Evolutionary conservation across 2,888 invertebrate species (phyloP).

Genomic region (Leptura quadrifasciata): DNA sequence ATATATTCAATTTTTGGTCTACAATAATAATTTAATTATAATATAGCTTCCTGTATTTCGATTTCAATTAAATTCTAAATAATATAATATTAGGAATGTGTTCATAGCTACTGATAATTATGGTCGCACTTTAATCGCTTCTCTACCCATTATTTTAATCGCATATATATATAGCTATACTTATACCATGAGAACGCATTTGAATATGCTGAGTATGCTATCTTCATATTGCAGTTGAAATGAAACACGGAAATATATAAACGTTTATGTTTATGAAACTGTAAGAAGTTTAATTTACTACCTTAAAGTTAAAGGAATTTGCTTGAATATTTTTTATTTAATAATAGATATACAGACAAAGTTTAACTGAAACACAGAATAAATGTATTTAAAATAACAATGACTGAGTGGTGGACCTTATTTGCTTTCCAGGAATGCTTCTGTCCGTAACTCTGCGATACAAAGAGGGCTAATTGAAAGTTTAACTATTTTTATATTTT

Average conservation of each 20-base stretch:
- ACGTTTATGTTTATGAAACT: not conserved
- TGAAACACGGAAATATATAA: not conserved
- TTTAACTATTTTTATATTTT: too few species aligned
- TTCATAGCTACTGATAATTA: slow-evolving; percentile 52
- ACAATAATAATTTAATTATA: slow-evolving; percentile 25
- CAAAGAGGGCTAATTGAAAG: too few species aligned
- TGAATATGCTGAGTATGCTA: not conserved
- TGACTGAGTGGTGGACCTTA: too few species aligned
- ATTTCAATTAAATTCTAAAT: slow-evolving; percentile 49
- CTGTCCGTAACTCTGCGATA: too few species aligned
- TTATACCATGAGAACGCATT: slow-evolving; percentile 3
- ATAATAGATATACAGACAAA: not conserved
- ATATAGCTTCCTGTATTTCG: slow-evolving; percentile 48
- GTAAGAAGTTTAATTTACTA: not conserved
- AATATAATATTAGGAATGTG: slow-evolving; percentile 49
- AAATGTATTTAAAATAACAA: too few species aligned
- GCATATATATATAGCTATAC: slow-evolving; percentile 23
- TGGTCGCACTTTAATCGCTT: not conserved
- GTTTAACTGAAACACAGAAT: too few species aligned
- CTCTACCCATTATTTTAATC: slow-evolving; percentile 39
- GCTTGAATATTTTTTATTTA: not conserved
- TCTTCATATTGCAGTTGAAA: not conserved
- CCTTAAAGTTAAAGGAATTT: not conserved
- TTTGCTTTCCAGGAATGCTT: too few species aligned
- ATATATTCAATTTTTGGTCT: slow-evolving; percentile 14